These are phyloP conservation scores for Manis pentadactyla DNA, from an alignment of 2,797 vertebrate genomes.

Conservation along the genomic window DNA sequence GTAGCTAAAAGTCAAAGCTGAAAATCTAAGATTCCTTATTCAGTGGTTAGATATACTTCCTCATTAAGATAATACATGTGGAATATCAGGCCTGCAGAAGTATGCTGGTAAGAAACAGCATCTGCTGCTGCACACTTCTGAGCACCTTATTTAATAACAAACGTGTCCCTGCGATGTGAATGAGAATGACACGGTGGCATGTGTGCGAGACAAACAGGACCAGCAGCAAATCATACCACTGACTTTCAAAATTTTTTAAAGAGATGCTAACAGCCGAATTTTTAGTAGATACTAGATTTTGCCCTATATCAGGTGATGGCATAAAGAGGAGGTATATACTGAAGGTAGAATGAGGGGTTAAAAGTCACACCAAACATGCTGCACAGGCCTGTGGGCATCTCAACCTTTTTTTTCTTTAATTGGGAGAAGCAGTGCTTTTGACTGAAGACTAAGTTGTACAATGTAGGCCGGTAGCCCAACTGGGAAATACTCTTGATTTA, in stretches of 20 bases:
- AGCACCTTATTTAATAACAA: conserved; percentile 65
- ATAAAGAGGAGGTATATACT: conserved; percentile 80
- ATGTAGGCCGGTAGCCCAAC: conserved; percentile 88
- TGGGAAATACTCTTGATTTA: conserved; percentile 88
- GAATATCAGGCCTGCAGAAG: background rate
- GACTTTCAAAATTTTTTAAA: conserved; percentile 68
- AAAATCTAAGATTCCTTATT: conserved; percentile 65
- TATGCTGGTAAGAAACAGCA: background rate
- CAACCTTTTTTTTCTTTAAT: conserved; percentile 88
- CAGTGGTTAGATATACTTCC: conserved; percentile 64
- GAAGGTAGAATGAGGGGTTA: conserved; percentile 84
- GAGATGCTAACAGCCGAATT: conserved; percentile 79
- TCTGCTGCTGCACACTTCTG: conserved; percentile 35
- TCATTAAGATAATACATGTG: conserved; percentile 60
- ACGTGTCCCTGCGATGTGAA: conserved; percentile 66
- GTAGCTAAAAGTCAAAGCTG: conserved; percentile 69
- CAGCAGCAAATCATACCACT: conserved; percentile 58
- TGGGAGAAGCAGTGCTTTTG: conserved; percentile 87
- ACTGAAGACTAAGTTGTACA: conserved; percentile 86
- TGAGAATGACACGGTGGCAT: conserved; percentile 61
- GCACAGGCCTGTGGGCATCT: conserved; percentile 84
- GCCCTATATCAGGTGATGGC: conserved; percentile 58
- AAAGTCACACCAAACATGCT: conserved; percentile 85
- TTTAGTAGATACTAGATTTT: conserved; percentile 68
- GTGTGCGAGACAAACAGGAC: conserved; percentile 53